Conservation (phyloP, 2,888 invertebrate genomes). For the Leptodirus hochenwartii region DNA sequence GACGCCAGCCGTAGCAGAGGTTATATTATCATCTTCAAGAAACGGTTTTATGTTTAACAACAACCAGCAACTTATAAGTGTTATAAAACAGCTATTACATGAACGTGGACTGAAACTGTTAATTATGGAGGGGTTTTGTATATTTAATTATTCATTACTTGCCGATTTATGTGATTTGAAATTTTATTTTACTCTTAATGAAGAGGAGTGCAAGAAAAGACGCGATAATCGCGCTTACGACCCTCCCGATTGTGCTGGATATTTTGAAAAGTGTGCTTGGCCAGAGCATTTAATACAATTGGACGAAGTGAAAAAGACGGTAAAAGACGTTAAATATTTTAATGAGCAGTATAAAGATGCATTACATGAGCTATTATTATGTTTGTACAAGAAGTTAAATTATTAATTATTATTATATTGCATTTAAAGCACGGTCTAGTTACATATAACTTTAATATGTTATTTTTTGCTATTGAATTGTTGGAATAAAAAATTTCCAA, state of each 20-base stretch:
- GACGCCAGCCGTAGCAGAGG: too few species aligned
- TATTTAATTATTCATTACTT: slow-evolving; percentile 51
- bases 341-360: too few species aligned
- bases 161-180: slow-evolving; percentile 47
- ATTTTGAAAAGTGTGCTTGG: slow-evolving; percentile 83
- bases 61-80: too few species aligned
- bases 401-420: too few species aligned
- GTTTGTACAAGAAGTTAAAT: too few species aligned
- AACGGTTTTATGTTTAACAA: too few species aligned
- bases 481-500: too few species aligned
- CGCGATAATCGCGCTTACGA: slow-evolving; percentile 49
- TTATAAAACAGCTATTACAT: not conserved
- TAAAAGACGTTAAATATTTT: slow-evolving; percentile 19
- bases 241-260: slow-evolving; percentile 74
- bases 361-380: too few species aligned
- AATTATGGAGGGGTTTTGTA: slow-evolving; percentile 59
- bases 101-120: slow-evolving; percentile 29
- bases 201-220: slow-evolving; percentile 45
- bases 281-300: slow-evolving; percentile 55
- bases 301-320: slow-evolving; percentile 24
- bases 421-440: too few species aligned
- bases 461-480: too few species aligned
- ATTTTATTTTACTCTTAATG: slow-evolving; percentile 53
- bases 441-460: too few species aligned
- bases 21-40: too few species aligned